Conservation (phyloP, 2,888 invertebrate species). For the Dysmachus trigonus region DNA sequence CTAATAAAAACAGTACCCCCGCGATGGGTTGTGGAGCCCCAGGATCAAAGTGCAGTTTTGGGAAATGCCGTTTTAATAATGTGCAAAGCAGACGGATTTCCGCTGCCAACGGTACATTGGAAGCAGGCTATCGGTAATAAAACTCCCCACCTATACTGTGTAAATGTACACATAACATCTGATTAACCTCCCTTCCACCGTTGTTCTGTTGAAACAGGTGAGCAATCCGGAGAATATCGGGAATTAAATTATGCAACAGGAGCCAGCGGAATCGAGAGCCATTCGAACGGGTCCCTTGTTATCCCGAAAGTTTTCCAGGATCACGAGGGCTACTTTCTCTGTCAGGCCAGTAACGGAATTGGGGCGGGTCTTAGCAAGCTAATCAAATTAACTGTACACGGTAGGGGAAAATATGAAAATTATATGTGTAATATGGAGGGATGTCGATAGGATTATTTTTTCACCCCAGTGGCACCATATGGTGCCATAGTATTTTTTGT, state of each 20-base stretch:
- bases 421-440: neutral
- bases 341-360: constrained; percentile 71
- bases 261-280: constrained; percentile 61
- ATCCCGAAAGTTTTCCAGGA: constrained; percentile 67
- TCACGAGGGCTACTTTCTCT: constrained; percentile 69
- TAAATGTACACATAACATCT: no score
- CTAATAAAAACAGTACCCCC: constrained; percentile 73
- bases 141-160: neutral
- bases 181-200: neutral
- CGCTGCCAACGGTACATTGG: constrained; percentile 70
- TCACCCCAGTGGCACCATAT: no score
- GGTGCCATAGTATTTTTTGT: no score
- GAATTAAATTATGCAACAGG: constrained; percentile 66
- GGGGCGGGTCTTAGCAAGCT: constrained; percentile 72
- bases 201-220: constrained; percentile 54
- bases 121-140: constrained; percentile 67
- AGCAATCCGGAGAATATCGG: constrained; percentile 67
- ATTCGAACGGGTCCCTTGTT: constrained; percentile 66
- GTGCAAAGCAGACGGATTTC: constrained; percentile 81
- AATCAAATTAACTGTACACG: constrained; percentile 70
- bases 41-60: constrained; percentile 76
- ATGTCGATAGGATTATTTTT: neutral
- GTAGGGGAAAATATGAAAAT: constrained; percentile 61
- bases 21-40: constrained; percentile 77
- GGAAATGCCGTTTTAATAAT: constrained; percentile 75